Conservation (phyloP, 1,140 invertebrate genomes). For the Choristoneura fumiferana region DNA sequence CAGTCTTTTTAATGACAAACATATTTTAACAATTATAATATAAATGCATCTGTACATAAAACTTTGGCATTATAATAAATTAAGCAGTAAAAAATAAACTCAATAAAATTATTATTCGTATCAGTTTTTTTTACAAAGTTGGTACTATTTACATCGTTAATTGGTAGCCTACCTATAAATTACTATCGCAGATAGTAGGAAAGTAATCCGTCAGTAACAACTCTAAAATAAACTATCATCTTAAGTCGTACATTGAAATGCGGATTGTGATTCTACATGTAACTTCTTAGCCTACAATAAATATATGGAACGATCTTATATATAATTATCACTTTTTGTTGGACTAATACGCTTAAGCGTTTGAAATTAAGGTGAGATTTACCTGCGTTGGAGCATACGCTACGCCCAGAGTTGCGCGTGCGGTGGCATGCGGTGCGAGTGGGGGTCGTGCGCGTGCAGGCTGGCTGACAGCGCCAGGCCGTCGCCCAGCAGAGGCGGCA, state of each 20-base stretch:
- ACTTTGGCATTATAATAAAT: constrained; percentile 76
- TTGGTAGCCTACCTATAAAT: constrained; percentile 36
- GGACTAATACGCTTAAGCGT: constrained; percentile 76
- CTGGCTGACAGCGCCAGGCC: constrained; percentile 70
- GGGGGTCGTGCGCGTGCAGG: constrained; percentile 88
- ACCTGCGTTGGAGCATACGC: constrained; percentile 80
- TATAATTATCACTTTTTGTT: constrained; percentile 71
- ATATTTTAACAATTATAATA: constrained; percentile 45
- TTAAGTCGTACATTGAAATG: constrained; percentile 58
- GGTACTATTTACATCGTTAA: background rate
- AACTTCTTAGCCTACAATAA: constrained; percentile 49
- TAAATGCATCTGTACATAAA: constrained; percentile 70
- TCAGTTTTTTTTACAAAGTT: constrained; percentile 31
- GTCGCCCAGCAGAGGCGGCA: constrained; percentile 73
- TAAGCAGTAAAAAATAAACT: constrained; percentile 39
- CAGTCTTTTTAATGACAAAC: constrained; percentile 49
- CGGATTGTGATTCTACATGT: constrained; percentile 29
- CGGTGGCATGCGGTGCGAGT: constrained; percentile 92
- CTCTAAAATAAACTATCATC: constrained; percentile 44
- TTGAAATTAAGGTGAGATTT: constrained; percentile 61
- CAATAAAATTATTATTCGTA: constrained; percentile 26
- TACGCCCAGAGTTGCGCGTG: constrained; percentile 89
- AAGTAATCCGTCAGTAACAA: constrained; percentile 54
- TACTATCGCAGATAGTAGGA: constrained; percentile 73
- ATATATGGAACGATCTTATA: constrained; percentile 61